Base-by-base conservation (phyloP, 2,113 vertebrate genomes). In the Elephantulus edwardii region DNA sequence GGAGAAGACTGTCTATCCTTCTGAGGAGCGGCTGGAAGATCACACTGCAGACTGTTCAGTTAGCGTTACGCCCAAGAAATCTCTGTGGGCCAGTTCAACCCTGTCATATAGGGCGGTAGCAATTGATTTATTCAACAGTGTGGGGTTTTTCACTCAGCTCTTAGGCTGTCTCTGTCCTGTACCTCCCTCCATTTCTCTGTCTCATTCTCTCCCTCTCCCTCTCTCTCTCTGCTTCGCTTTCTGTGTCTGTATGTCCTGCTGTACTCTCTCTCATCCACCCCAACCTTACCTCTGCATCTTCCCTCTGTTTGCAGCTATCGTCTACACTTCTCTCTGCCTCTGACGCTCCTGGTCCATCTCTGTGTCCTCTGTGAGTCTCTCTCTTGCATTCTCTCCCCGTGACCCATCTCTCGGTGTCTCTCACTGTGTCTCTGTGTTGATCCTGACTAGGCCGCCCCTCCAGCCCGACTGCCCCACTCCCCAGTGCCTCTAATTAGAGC, bases 401-500 rank as follows among this genome's bases (percentile, higher is more conserved):
- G 52, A 7, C 33, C 48, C 28, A 4, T 54, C 74, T 83, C 90
- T 46, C 48, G 9, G 17, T 0, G 2, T 44, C 56, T 88, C 72
- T 86, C 76, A 28, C 62, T 42, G 54, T 70, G 17, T 50, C 54
- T 81, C 88, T 13, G 38, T 91, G 94, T 92, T 92, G 92, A 70
- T 94, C 77, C 95, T 96, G 79, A 68, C 76, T 16, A 62, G 86
- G 83, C 72, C 50, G 33, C 76, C 62, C 60, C 88, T 87, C 56
- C 72, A 77, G 66, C 74, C 74, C 6, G 75, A 88, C 72, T 94
- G 79, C 75, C 56, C 80, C 62, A 4, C 74, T 60, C 79, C 60
- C 3, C 16, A 66, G 88, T 10, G 46, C 75, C 86, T 94, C 93
- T 95, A 94, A 96, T 96, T 93, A 95, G 85, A 56, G 50, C 88